phyloP scores from a whole-genome alignment of 2,797 vertebrate genomes.

The Silurus lanzhouensis region DNA sequence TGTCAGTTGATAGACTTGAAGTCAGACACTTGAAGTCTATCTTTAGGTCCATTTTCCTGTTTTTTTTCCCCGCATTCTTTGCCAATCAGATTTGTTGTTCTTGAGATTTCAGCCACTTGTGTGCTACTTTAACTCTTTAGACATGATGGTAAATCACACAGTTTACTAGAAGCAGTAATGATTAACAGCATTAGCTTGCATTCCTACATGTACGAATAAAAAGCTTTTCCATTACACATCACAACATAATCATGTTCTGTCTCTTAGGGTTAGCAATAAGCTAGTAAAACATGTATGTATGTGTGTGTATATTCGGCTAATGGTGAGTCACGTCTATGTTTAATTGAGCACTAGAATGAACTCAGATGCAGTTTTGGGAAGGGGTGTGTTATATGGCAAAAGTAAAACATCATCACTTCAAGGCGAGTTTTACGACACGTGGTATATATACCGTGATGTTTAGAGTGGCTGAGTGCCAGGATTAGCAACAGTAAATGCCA shows the following conservation, averaged over 20 bases:
- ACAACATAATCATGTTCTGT: slow-evolving; percentile 30
- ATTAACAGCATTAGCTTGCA: not conserved
- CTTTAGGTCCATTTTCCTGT: not conserved
- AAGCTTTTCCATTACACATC: not conserved
- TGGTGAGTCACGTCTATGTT: slow-evolving; percentile 16
- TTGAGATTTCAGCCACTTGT: slow-evolving; percentile 9
- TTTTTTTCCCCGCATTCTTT: not conserved
- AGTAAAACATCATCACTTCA: not conserved
- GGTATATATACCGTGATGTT: not conserved
- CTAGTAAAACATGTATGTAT: not conserved
- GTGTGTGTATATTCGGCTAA: not conserved
- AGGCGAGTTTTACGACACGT: not conserved
- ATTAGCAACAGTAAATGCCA: not conserved
- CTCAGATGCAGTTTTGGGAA: slow-evolving; percentile 19
- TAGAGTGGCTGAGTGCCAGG: not conserved
- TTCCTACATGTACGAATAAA: not conserved
- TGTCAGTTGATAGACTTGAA: not conserved
- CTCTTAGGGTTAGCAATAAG: not conserved
- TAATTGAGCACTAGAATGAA: slow-evolving; percentile 9
- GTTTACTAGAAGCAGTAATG: not conserved
- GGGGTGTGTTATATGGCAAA: not conserved
- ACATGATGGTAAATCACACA: slow-evolving; percentile 27
- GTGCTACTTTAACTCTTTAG: slow-evolving; percentile 8
- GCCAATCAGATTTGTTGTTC: not conserved
- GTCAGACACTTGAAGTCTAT: not conserved